These are phyloP conservation scores for Digitonthophagus gazella DNA, from an alignment of 2,888 invertebrate genomes.

Conservation along the genomic window DNA sequence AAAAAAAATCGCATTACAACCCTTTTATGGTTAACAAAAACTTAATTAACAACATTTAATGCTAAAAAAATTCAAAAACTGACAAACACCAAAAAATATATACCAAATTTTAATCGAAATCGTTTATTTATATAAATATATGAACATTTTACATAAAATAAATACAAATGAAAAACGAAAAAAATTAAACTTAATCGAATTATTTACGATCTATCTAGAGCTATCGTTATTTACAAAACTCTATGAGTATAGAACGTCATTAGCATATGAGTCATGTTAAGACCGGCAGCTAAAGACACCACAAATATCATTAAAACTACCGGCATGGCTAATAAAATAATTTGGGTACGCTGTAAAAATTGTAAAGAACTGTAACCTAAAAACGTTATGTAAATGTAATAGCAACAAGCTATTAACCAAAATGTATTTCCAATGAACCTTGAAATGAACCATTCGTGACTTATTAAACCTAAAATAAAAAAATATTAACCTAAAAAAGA, in stretches of 20 bases:
- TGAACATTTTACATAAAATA: slow-evolving; percentile 11
- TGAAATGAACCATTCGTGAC: slow-evolving; percentile 73
- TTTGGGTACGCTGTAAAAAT: slow-evolving; percentile 79
- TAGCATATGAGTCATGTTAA: slow-evolving; percentile 81
- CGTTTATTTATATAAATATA: slow-evolving; percentile 11
- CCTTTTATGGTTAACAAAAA: too few relatives aligned
- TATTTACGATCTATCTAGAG: too few relatives aligned
- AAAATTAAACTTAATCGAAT: not conserved
- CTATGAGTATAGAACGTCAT: slow-evolving; percentile 82
- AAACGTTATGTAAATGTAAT: slow-evolving; percentile 96
- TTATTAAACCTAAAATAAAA: slow-evolving; percentile 59
- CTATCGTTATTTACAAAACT: slow-evolving; percentile 45
- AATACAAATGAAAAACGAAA: slow-evolving; percentile 8
- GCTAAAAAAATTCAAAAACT: too few relatives aligned
- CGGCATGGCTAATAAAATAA: slow-evolving; percentile 82
- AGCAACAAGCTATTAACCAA: slow-evolving; percentile 86
- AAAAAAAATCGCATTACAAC: too few relatives aligned
- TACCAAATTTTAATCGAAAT: too few relatives aligned
- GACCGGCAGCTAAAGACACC: slow-evolving; percentile 70
- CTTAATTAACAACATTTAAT: too few relatives aligned
- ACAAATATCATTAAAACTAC: slow-evolving; percentile 74
- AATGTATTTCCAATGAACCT: slow-evolving; percentile 87
- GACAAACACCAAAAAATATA: too few relatives aligned
- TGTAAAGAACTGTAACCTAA: slow-evolving; percentile 93
- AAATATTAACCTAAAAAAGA: slow-evolving; percentile 11